Percentiles rank a stretch among this genome's conserved stretches.
phyloP scores from a whole-genome alignment of 2,888 invertebrate genomes.

The Panzeria rudis region DNA sequence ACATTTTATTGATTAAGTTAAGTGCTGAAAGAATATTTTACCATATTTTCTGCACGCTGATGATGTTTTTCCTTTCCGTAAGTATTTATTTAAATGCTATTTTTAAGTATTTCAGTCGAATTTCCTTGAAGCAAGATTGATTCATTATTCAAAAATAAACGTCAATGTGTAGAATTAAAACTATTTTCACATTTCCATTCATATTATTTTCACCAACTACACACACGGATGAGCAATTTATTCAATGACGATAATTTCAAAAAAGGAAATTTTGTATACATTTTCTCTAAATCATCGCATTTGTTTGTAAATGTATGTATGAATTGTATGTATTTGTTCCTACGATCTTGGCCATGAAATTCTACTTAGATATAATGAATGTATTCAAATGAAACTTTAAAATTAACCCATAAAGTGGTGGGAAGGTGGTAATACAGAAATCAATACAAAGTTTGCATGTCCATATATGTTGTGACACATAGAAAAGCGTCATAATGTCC shows the following conservation, averaged over 20 bases:
- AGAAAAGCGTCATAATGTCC: too few species aligned
- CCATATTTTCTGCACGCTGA: conserved; percentile 7
- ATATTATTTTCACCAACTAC: not conserved
- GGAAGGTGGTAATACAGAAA: not conserved
- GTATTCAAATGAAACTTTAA: not conserved
- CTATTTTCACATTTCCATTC: conserved; percentile 20
- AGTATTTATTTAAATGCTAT: conserved; percentile 10
- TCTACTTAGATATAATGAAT: conserved; percentile 22
- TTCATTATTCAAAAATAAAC: conserved; percentile 55
- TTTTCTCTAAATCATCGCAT: conserved; percentile 44
- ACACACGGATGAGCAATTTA: not conserved
- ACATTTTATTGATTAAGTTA: conserved; percentile 58
- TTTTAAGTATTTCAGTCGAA: conserved; percentile 39
- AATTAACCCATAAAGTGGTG: conserved; percentile 28
- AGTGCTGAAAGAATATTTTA: conserved; percentile 29
- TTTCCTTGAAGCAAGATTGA: conserved; percentile 58
- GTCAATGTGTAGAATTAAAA: conserved; percentile 45
- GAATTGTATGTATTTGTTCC: not conserved
- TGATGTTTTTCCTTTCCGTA: conserved; percentile 17
- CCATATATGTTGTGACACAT: too few species aligned
- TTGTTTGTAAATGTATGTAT: not conserved
- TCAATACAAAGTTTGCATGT: not conserved
- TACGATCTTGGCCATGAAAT: conserved; percentile 70
- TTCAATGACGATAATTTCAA: conserved; percentile 27
- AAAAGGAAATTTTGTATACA: conserved; percentile 43